These are phyloP conservation scores for Rhincodon typus DNA, from an alignment of 2,797 vertebrate genomes.

Conservation along the genomic window DNA sequence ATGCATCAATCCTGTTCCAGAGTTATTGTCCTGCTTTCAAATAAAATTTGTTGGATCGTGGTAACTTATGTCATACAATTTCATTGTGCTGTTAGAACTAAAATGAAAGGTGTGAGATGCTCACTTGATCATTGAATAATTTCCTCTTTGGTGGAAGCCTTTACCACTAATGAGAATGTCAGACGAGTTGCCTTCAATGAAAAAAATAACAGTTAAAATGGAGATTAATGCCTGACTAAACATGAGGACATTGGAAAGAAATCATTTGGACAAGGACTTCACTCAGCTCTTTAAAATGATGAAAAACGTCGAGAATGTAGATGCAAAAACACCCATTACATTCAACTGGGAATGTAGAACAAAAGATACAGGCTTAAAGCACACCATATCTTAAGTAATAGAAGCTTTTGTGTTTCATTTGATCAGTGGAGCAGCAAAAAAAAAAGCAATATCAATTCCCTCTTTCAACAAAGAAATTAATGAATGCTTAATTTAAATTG, in stretches of 20 bases:
- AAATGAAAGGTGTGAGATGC: not conserved
- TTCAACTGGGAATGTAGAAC: not conserved
- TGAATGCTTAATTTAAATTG: not conserved
- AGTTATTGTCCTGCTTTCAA: not conserved
- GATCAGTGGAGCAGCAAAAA: not conserved
- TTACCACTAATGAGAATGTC: constrained; percentile 15
- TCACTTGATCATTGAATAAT: not conserved
- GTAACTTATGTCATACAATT: not conserved
- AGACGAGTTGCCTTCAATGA: not conserved
- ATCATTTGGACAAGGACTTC: not conserved
- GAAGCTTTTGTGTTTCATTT: not conserved
- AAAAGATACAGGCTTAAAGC: not conserved
- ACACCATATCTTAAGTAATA: too few species aligned
- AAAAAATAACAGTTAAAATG: not conserved
- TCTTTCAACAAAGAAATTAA: not conserved
- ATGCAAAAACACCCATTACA: not conserved
- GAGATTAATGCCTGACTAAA: not conserved
- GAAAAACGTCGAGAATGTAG: not conserved
- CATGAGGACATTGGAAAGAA: not conserved
- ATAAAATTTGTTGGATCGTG: not conserved
- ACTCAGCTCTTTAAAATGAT: not conserved
- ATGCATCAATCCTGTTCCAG: not conserved
- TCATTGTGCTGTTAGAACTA: not conserved
- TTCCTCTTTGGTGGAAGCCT: not conserved
- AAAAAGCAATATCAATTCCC: not conserved